phyloP scores from a whole-genome alignment of 2,797 vertebrate species.

The Karalla daura region DNA sequence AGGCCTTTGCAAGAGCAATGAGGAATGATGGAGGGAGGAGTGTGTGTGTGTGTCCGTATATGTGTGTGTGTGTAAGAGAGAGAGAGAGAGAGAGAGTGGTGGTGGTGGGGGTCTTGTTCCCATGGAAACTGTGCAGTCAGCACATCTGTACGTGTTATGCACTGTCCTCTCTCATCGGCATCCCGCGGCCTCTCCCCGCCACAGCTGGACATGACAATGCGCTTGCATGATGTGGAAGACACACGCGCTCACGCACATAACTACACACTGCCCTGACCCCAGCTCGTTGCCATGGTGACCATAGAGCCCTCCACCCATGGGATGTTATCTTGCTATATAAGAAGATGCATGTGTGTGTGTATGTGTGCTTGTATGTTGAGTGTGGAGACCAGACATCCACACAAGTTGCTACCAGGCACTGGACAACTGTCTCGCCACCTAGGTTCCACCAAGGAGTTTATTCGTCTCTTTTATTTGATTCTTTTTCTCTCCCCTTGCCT shows the following conservation, averaged over 20 bases:
- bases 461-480: too few species aligned
- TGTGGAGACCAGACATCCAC: constrained; percentile 28
- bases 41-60: constrained; percentile 44
- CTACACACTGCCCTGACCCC: constrained; percentile 42
- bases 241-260: constrained; percentile 7
- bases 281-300: constrained; percentile 63
- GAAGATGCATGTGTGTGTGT: constrained; percentile 23
- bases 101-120: constrained; percentile 71
- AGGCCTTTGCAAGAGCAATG: constrained; percentile 58
- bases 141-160: constrained; percentile 82
- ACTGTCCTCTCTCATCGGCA: constrained; percentile 74
- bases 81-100: constrained; percentile 5
- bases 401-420: constrained; percentile 35
- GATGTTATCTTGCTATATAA: constrained; percentile 35
- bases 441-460: background rate
- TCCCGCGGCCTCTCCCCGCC: constrained; percentile 63
- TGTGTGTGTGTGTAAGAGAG: too few species aligned
- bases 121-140: constrained; percentile 88
- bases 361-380: constrained; percentile 4
- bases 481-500: constrained; percentile 1
- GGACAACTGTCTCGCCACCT: constrained; percentile 24
- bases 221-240: constrained; percentile 23
- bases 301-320: constrained; percentile 23
- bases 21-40: constrained; percentile 54
- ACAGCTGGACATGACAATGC: constrained; percentile 66